Conservation (phyloP, 2,888 invertebrate genomes). For the Synergus gifuensis region DNA sequence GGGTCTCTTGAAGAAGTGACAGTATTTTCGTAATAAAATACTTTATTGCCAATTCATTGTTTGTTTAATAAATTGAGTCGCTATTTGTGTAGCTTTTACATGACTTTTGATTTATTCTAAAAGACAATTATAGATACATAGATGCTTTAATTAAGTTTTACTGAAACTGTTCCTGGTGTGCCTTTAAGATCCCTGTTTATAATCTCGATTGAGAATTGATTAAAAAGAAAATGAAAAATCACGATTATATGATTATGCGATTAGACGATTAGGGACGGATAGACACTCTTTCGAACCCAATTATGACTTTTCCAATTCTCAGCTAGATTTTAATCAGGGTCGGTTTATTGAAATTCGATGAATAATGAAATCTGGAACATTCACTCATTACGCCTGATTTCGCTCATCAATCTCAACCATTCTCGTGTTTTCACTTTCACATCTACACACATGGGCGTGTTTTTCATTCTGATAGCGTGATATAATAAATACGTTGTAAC, state of each 20-base stretch:
- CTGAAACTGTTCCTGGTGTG: conserved; percentile 26
- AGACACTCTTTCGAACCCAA: conserved; percentile 23
- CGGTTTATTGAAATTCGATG: conserved; percentile 32
- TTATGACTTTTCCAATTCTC: conserved; percentile 23
- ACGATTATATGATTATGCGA: conserved; percentile 36
- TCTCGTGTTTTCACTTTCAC: conserved; percentile 4
- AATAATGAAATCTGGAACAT: conserved; percentile 23
- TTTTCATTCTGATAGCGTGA: conserved; percentile 23
- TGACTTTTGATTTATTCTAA: conserved; percentile 41
- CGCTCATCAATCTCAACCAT: conserved; percentile 8
- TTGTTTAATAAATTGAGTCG: conserved; percentile 34
- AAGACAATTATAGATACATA: conserved; percentile 39
- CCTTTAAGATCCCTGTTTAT: conserved; percentile 20
- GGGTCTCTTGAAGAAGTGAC: conserved; percentile 1
- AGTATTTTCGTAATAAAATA: conserved; percentile 33
- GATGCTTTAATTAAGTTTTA: conserved; percentile 35
- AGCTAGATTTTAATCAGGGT: conserved; percentile 36
- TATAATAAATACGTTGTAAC: conserved; percentile 38
- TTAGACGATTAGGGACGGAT: conserved; percentile 41
- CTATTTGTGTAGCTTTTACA: conserved; percentile 37
- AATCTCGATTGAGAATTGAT: conserved; percentile 47
- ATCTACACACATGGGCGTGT: conserved; percentile 8
- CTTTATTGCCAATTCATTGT: conserved; percentile 37
- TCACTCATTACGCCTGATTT: not conserved
- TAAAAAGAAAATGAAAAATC: conserved; percentile 40